These are phyloP conservation scores for Carduelis carduelis DNA, from an alignment of 2,797 vertebrate species.

Conservation along the genomic window DNA sequence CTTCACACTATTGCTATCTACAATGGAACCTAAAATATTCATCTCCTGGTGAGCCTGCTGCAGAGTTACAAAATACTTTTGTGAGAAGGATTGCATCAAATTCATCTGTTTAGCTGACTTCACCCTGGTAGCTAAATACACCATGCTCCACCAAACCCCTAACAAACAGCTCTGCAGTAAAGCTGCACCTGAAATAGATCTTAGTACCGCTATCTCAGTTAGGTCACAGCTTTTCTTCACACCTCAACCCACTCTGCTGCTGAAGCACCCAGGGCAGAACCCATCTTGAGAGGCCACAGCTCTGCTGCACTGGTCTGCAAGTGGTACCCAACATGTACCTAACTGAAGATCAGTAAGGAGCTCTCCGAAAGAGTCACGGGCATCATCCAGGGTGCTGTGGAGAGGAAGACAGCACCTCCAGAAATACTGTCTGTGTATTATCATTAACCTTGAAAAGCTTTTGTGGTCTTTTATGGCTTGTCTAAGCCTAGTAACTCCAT, in stretches of 20 bases:
- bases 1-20: not conserved
- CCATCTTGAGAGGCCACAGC: not conserved
- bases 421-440: not conserved
- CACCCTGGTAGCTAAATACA: not conserved
- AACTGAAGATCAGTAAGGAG: not conserved
- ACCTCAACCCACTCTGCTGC: not conserved
- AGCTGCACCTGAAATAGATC: not conserved
- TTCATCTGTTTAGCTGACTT: not conserved
- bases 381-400: not conserved
- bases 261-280: accelerated
- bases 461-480: not conserved
- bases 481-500: not conserved
- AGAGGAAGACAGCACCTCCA: not conserved
- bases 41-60: not conserved
- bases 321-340: accelerated
- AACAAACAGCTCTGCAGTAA: not conserved
- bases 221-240: not conserved
- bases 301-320: not conserved
- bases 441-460: not conserved
- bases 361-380: not conserved
- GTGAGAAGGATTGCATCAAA: not conserved
- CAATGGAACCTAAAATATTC: not conserved
- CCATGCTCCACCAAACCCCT: not conserved
- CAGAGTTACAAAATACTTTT: not conserved
- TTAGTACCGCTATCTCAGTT: not conserved